Base-by-base conservation (phyloP, 2,888 invertebrate species). In the Mamestra brassicae region DNA sequence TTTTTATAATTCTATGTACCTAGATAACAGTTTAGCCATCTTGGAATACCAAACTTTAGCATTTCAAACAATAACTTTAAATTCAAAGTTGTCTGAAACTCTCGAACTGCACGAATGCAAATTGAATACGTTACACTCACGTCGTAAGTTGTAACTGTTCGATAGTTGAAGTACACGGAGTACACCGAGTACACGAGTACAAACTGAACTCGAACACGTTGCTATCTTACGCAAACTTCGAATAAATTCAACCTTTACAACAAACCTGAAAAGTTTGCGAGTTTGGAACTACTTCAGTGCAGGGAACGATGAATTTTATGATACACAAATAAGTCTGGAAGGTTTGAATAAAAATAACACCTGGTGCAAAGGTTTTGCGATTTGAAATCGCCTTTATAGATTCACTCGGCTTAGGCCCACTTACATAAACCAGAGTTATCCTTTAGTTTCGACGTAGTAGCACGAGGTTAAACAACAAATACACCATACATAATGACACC, bases 221-320 rank as follows among this genome's bases (percentile, higher is more conserved):
- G 80, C 74, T 74, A 74, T 74, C 63, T 67, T 67, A 47, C 17
- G 55, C 63, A 71, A 83, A 74, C 61, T 84, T 79, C 36, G 34
- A 68, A 74, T 68, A 81, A 83, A 79, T 71, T 68, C 55, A 63
- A 60, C 63, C 50, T 58, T 26, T 8, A 17, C 61, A 54, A 74
- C 50, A 68, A 68, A 84, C 70, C 64, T 75, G 64, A 67, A 58
- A 57, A 72, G 61, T 69, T 63, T 55, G 15, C 57, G 69, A 62
- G 58, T 83, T 80, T 65, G 15, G 42, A 50, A 70, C 67, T 73
- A 61, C 47, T 61, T 26, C 15, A 38, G 52, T 26, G 13, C 26
- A 34, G 26, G 64, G 50, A 13, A 42, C 54, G 57, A 68, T 65
- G 47, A 45, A 71, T 79, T 62, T 71, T 71, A 71, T 67, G 45